Evolutionary conservation across 2,113 vertebrate species (phyloP), one percentile per base, ranked within the genome.

Genomic region (Melanerpes formicivorus): DNA sequence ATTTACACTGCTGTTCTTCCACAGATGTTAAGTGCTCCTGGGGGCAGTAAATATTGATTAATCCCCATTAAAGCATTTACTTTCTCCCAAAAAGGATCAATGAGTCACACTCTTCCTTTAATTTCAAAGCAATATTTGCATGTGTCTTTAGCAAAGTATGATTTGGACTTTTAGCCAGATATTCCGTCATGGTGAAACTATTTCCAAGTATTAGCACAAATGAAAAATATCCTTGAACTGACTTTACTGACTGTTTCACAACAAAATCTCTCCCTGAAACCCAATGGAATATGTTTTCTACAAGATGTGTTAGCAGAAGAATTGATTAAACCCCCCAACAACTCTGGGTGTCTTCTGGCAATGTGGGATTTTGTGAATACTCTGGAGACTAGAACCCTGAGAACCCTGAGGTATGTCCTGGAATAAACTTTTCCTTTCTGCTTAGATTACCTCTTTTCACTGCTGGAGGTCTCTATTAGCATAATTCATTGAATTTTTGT

Each of bases 341-440:
- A 12, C 7, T 1, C 2, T 0, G 0, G 12, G 21, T 92, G 52
- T 64, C 60, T 18, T 4, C 1, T 76, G 54, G 19, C 19, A 8
- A 3, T 6, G 13, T 48, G 50, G 25, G 27, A 40, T 91, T 87
- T 67, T 80, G 52, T 64, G 46, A 90, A 63, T 14, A 8, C 0
- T 1, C 18, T 66, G 66, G 34, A 76, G 27, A 18, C 23, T 63
- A 8, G 9, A 90, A 75, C 6, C 6, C 21, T 44, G 40, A 40
- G 40, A 40, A 40, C 40, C 40, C 40, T 40, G 40, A 30, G 21
- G 4, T 29, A 14, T 1, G 5, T 60, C 77, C 16, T 48, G 37
- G 80, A 91, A 22, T 1, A 2, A 66, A 40, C 14, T 77, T 75
- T 84, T 62, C 27, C 34, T 44, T 25, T 72, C 66, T 50, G 59